Conservation (phyloP, 2,888 invertebrate species). For the Sarcophaga rosellei region DNA sequence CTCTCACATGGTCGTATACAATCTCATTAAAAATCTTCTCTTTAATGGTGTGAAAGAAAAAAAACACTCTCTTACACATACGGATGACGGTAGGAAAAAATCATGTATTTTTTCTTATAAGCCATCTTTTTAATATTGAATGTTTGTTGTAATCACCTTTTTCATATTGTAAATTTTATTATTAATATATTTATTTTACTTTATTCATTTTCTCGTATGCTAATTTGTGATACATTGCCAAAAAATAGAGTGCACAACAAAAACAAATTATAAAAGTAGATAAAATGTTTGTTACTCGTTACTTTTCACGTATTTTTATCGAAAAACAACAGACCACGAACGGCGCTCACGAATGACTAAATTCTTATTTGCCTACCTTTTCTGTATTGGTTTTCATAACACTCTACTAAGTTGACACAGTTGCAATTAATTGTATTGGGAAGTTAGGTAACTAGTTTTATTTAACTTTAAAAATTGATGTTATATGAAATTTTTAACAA, state of each 20-base stretch:
- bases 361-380: slow-evolving; percentile 58
- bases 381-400: slow-evolving; percentile 54
- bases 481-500: too few species aligned
- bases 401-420: background rate
- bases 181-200: slow-evolving; percentile 7
- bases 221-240: slow-evolving; percentile 21
- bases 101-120: slow-evolving; percentile 47
- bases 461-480: too few species aligned
- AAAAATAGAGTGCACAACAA: background rate
- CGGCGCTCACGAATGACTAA: slow-evolving; percentile 63
- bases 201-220: background rate
- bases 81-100: slow-evolving; percentile 12
- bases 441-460: background rate
- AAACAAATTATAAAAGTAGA: slow-evolving; percentile 22
- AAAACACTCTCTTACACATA: slow-evolving; percentile 37
- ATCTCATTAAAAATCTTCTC: slow-evolving; percentile 34
- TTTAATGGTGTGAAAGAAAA: slow-evolving; percentile 7
- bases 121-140: slow-evolving; percentile 11
- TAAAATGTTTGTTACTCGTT: slow-evolving; percentile 43
- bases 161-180: background rate
- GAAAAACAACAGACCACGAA: slow-evolving; percentile 61
- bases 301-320: slow-evolving; percentile 53
- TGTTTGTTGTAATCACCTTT: slow-evolving; percentile 1
- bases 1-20: slow-evolving; percentile 6
- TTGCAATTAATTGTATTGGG: background rate